These are phyloP conservation scores for Argyresthia albistria DNA, from an alignment of 2,888 invertebrate genomes.

Conservation along the genomic window DNA sequence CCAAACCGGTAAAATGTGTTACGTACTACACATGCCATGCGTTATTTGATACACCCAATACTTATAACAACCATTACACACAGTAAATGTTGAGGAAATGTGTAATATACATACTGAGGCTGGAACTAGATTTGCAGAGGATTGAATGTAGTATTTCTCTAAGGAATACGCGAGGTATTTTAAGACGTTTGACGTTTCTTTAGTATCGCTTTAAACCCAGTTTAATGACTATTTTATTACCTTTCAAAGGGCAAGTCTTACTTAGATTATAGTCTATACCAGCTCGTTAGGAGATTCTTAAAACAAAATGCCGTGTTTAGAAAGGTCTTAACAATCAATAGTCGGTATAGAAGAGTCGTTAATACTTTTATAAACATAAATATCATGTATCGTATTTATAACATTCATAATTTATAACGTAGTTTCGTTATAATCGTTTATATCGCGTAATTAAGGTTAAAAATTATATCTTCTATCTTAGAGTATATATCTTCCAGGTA, in stretches of 20 bases:
- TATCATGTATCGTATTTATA: too few relatives aligned
- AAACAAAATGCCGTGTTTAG: neutral
- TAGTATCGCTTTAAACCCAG: too few relatives aligned
- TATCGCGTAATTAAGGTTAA: too few relatives aligned
- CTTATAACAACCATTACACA: conserved; percentile 12
- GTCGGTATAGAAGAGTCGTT: neutral
- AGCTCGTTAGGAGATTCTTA: neutral
- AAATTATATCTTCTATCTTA: too few relatives aligned
- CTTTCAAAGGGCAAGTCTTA: neutral
- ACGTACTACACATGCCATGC: conserved; percentile 11
- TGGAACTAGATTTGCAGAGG: neutral
- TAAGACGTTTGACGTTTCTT: too few relatives aligned
- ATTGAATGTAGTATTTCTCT: too few relatives aligned
- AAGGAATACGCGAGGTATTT: too few relatives aligned
- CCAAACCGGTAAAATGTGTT: conserved; percentile 14
- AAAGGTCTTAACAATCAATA: neutral
- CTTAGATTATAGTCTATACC: neutral
- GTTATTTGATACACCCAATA: conserved; percentile 31
- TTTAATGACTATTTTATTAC: neutral
- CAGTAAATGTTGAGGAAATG: conserved; percentile 20
- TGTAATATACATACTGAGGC: neutral
- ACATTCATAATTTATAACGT: too few relatives aligned
- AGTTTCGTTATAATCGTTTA: too few relatives aligned
- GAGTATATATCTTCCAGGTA: too few relatives aligned
- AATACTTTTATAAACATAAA: neutral